Conservation (phyloP, 2,888 invertebrate genomes). For the Xestia ashworthii region DNA sequence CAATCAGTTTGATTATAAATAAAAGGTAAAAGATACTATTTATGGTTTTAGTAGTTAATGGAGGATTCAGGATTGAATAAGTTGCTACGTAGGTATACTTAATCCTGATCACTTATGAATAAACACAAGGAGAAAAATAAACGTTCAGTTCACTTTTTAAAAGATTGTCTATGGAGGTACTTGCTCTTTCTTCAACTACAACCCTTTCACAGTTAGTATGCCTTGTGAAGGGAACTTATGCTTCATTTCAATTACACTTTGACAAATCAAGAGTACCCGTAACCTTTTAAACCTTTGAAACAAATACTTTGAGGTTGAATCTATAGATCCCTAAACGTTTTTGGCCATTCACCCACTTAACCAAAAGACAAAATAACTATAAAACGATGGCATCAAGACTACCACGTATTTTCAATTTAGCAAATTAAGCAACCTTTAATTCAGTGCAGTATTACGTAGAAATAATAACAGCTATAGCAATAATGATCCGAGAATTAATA, state of each 20-base stretch:
- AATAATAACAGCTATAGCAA: slow-evolving; percentile 23
- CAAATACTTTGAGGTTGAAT: neutral
- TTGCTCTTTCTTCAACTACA: neutral
- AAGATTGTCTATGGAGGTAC: neutral
- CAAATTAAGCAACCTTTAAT: slow-evolving; percentile 8
- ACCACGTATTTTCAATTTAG: neutral
- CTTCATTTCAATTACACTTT: neutral
- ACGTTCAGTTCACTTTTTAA: neutral
- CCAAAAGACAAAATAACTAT: neutral
- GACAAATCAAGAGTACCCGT: neutral
- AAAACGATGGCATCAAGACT: neutral
- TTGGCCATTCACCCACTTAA: neutral
- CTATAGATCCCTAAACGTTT: neutral
- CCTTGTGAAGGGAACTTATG: neutral
- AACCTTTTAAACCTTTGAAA: neutral
- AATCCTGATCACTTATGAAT: neutral
- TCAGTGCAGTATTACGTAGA: slow-evolving; percentile 7
- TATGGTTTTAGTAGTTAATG: neutral
- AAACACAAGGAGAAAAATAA: neutral
- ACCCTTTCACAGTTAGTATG: neutral
- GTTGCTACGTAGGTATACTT: neutral
- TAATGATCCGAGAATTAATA: slow-evolving; percentile 48
- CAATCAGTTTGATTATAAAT: neutral
- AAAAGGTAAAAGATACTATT: neutral
- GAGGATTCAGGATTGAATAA: neutral